Percentiles rank a stretch among this genome's conserved stretches.
Evolutionary conservation across 2,113 vertebrate genomes (phyloP).

Genomic region (Mohoua ochrocephala): DNA sequence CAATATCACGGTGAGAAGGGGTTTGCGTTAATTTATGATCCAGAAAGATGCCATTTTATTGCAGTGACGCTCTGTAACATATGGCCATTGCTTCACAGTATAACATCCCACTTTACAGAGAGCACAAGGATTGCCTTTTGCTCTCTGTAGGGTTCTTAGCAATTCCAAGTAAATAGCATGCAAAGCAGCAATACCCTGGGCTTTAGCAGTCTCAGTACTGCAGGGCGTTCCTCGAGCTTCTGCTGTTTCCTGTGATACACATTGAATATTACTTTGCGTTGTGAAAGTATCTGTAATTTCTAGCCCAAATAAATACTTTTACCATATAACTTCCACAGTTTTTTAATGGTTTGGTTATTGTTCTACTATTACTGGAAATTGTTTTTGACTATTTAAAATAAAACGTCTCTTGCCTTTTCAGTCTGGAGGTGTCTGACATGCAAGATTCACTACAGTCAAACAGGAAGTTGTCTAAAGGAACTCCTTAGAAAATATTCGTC

Average conservation of each 20-base stretch:
- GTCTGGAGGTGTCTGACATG: background rate
- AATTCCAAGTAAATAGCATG: background rate
- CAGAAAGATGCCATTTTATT: background rate
- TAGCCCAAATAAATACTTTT: background rate
- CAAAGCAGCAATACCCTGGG: background rate
- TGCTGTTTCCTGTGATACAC: background rate
- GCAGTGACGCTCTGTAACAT: background rate
- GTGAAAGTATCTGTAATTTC: background rate
- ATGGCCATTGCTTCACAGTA: background rate
- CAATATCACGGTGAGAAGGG: background rate
- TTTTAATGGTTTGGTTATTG: background rate
- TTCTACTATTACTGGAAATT: background rate
- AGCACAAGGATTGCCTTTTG: background rate
- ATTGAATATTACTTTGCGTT: background rate
- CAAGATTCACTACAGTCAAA: background rate
- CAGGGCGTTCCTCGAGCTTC: background rate
- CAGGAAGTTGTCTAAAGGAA: background rate
- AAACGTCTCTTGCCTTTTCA: background rate
- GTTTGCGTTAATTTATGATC: background rate
- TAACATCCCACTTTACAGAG: background rate
- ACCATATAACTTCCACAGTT: background rate
- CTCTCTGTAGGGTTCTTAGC: background rate
- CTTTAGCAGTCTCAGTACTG: background rate
- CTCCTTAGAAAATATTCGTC: background rate
- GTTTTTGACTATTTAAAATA: background rate